Evolutionary conservation across 2,888 invertebrate genomes (phyloP), one percentile per base, ranked within the genome.

Genomic region (Bembecia ichneumoniformis): DNA sequence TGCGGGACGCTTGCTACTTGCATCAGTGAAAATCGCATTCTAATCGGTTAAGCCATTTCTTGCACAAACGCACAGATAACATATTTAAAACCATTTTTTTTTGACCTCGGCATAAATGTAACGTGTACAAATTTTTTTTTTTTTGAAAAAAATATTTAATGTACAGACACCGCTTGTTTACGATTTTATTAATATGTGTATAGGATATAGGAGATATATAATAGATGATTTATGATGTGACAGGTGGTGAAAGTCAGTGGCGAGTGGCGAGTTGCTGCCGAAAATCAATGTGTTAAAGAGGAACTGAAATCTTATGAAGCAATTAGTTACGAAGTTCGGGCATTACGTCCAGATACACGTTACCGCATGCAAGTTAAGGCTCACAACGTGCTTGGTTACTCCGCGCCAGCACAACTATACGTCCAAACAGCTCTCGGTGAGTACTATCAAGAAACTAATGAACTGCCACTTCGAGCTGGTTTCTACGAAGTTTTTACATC

Each of bases 351-450:
- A 0, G 94, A 96, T 71, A 94, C 95, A 3, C 91, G 91, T 58
- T 97, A 98, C 87, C 91, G 91, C 68, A 92, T 96, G 66, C 94
- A 95, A 69, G 87, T 97, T 51, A 89, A 91, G 59, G 97, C 97
- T 45, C 94, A 93, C 75, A 98, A 98, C 77, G 83, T 90, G 17
- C 93, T 97, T 55, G 97, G 97, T 51, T 92, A 88, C 79, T 95
- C 96, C 65, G 87, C 90, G 52, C 92, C 95, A 1, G 93, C 93
- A 43, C 90, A 91, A 69, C 90, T 95, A 60, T 90, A 92, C 72
- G 90, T 97, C 76, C 94, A 93, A 86, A 97, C 97, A 57, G 93
- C 94, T 67, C 90, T 92, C 90, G 96, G 96, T 96, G 93, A 94
- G 94, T 90, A 88, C 74, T 78, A 77, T 69, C 77, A 77, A 68